Evolutionary conservation across 64 coral and sea anemone genomes (phyloP).

Genomic region (Montipora cactus): DNA sequence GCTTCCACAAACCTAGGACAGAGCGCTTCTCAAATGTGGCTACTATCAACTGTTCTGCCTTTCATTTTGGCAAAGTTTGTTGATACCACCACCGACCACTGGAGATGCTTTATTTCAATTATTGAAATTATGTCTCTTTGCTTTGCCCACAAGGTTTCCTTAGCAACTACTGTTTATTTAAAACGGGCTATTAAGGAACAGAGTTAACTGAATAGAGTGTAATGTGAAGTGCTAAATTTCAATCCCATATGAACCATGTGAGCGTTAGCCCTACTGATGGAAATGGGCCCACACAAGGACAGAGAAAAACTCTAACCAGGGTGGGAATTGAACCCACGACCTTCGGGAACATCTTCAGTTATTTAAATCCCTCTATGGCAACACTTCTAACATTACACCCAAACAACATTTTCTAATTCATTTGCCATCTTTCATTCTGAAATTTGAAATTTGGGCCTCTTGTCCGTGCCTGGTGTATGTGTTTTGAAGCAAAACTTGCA

Average conservation of each 20-base stretch:
- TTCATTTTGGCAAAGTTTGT: slow-evolving; percentile 18
- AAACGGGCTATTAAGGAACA: neutral
- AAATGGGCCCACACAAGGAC: no score
- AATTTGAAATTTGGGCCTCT: slow-evolving; percentile 54
- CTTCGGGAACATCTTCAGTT: slow-evolving; percentile 5
- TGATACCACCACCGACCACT: neutral
- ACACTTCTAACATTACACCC: slow-evolving; percentile 34
- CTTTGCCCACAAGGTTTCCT: slow-evolving; percentile 25
- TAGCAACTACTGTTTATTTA: slow-evolving; percentile 15
- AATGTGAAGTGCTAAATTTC: no score
- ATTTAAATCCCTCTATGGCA: slow-evolving; percentile 31
- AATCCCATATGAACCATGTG: no score
- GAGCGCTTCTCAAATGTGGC: slow-evolving; percentile 32
- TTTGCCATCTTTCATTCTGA: neutral
- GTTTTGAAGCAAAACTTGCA: slow-evolving; percentile 58
- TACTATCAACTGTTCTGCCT: slow-evolving; percentile 16
- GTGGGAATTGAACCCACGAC: no score
- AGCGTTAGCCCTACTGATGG: no score
- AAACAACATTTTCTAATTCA: slow-evolving; percentile 66
- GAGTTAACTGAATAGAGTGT: no score
- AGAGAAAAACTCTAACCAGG: no score
- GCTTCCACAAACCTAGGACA: slow-evolving; percentile 22
- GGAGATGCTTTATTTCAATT: slow-evolving; percentile 36
- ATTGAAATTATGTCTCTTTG: slow-evolving; percentile 55
- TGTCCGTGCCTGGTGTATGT: slow-evolving; percentile 58